Conservation (phyloP, 2,113 vertebrate genomes). For the Rhodinocichla rosea region DNA sequence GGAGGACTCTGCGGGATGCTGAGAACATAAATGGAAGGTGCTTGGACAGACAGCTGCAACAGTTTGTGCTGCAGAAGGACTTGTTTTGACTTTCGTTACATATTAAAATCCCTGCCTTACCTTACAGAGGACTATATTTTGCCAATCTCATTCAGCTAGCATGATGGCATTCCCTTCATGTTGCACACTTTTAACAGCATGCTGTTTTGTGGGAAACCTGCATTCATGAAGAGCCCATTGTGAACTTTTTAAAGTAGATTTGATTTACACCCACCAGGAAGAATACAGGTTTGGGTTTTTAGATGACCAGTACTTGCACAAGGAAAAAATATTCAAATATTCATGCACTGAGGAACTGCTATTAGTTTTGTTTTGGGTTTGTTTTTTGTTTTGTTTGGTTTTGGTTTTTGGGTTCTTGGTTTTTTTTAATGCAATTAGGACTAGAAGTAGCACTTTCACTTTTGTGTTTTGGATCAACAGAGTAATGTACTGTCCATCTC, state of each 20-base stretch:
- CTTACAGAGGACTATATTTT: slow-evolving; percentile 82
- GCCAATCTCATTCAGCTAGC: slow-evolving; percentile 85
- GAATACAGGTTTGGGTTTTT: slow-evolving; percentile 68
- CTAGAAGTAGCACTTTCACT: slow-evolving; percentile 80
- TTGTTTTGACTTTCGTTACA: slow-evolving; percentile 75
- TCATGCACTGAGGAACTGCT: slow-evolving; percentile 79
- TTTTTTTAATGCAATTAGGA: slow-evolving; percentile 63
- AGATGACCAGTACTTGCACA: slow-evolving; percentile 77
- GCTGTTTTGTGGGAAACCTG: slow-evolving; percentile 87
- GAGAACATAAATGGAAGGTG: slow-evolving; percentile 44
- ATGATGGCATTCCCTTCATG: slow-evolving; percentile 86
- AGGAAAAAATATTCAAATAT: slow-evolving; percentile 71
- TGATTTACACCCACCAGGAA: slow-evolving; percentile 69
- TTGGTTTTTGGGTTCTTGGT: not conserved
- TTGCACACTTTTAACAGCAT: slow-evolving; percentile 91
- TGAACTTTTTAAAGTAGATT: slow-evolving; percentile 74
- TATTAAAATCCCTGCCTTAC: slow-evolving; percentile 85
- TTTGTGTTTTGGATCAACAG: slow-evolving; percentile 72
- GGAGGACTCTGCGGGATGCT: slow-evolving; percentile 35
- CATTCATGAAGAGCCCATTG: slow-evolving; percentile 84
- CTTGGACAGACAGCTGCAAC: slow-evolving; percentile 69
- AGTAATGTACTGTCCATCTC: slow-evolving; percentile 56
- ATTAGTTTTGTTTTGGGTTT: slow-evolving; percentile 63
- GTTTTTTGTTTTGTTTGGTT: slow-evolving; percentile 25
- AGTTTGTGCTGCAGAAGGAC: slow-evolving; percentile 71